Evolutionary conservation across 2,797 vertebrate species (phyloP), one percentile per base, ranked within the genome.

Genomic region (Kryptopterus vitreolus): DNA sequence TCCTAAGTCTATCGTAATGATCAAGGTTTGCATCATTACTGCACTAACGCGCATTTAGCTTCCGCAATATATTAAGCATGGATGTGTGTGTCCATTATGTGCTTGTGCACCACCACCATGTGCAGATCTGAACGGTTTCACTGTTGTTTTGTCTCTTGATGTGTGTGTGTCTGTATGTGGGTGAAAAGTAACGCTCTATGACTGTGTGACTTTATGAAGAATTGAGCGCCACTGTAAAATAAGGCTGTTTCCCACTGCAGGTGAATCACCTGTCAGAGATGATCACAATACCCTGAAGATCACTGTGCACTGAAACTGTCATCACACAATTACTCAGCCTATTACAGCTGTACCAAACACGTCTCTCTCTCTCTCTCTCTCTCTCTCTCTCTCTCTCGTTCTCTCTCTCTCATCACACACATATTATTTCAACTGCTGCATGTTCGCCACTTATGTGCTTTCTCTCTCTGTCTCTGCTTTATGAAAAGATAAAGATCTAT

Each of bases 301-400:
- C 88, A 85, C 83, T 85, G 90, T 86, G 89, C 91, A 89, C 87
- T 89, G 90, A 93, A 92, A 92, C 91, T 94, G 93, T 94, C 93
- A 94, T 93, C 91, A 94, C 92, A 94, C 92, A 93, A 93, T 94
- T 94, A 93, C 91, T 91, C 89, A 89, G 90, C 88, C 90, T 89
- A 92, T 92, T 89, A 91, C 92, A 91, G 91, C 86, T 89, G 87
- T 88, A 88, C 91, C 72, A 76, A 83, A 79, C 72, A 79, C 48
- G 1, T 53, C 52, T 70, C 63, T 53, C 61, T 43, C 46, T 63
- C 46, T 77, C 63, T 70, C 48, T 65, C 58, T 73, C 68, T 50
- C 58, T 35, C 48, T 46, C 66, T 61, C 31, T 65, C 62, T 65
- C 62, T 55, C 20, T 65, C 65, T 43, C 52, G 26, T 52, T 22